These are phyloP conservation scores for Axinella damicornis DNA, from an alignment of 37 sponge, comb jelly and placozoan species.

Conservation along the genomic window DNA sequence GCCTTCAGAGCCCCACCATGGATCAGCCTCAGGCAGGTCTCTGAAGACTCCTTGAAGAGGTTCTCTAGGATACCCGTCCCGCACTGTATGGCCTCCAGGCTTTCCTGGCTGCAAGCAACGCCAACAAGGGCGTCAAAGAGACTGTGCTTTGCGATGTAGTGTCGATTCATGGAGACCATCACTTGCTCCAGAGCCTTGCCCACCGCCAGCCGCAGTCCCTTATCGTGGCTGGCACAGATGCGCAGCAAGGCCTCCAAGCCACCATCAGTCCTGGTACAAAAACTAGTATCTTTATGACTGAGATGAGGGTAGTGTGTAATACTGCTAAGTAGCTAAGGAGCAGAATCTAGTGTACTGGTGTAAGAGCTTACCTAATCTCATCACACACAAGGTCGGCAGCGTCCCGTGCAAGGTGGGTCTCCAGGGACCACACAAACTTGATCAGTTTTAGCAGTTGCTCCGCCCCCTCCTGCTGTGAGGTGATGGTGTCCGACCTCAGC, in stretches of 20 bases:
- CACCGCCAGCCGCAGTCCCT: neutral
- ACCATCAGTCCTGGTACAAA: slow-evolving; percentile 3
- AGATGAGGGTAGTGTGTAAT: too few relatives aligned
- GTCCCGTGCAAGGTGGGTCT: slow-evolving; percentile 44
- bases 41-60: slow-evolving; percentile 56
- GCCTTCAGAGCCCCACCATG: slow-evolving; percentile 23
- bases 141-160: slow-evolving; percentile 33
- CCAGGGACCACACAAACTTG: slow-evolving; percentile 43
- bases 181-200: slow-evolving; percentile 42
- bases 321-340: too few relatives aligned
- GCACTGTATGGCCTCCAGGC: slow-evolving; percentile 9
- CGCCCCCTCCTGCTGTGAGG: slow-evolving; percentile 22
- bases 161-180: slow-evolving; percentile 44
- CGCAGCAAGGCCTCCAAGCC: slow-evolving; percentile 18
- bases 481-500: neutral
- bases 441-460: slow-evolving; percentile 17
- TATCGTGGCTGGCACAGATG: neutral
- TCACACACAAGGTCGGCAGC: slow-evolving; percentile 65
- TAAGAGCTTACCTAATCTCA: slow-evolving; percentile 2
- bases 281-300: too few relatives aligned
- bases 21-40: slow-evolving; percentile 33
- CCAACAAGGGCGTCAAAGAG: slow-evolving; percentile 12
- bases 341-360: too few relatives aligned
- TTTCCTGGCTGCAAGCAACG: neutral
- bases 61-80: slow-evolving; percentile 55